A percentile compares a stretch with the other conserved stretches of the same genome.
Evolutionary conservation across 2,113 vertebrate species (phyloP).

Genomic region (Oxyruncus cristatus): DNA sequence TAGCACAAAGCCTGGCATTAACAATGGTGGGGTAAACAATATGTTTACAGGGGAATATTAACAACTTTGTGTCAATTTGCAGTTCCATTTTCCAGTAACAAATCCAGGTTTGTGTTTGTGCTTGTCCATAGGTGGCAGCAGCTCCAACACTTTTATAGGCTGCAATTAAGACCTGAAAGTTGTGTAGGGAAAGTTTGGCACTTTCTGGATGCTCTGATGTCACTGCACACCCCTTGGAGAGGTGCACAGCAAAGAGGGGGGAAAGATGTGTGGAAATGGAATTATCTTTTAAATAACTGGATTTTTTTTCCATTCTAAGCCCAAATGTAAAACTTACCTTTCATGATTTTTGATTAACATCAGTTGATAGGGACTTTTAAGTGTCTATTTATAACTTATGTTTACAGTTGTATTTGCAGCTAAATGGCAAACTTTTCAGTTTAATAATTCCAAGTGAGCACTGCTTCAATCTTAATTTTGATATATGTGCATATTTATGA

Average conservation of each 20-base stretch:
- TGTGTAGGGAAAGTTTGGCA: not conserved
- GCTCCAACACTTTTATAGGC: not conserved
- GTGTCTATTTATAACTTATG: not conserved
- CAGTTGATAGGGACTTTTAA: not conserved
- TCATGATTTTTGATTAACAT: not conserved
- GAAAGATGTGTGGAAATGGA: not conserved
- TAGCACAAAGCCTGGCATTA: not conserved
- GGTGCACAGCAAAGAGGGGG: not conserved
- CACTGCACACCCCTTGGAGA: not conserved
- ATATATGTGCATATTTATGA: accelerated
- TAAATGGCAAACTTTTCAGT: not conserved
- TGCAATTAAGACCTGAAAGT: not conserved
- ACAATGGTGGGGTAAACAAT: not conserved
- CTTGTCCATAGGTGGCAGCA: slow-evolving; percentile 59
- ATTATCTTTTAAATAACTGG: not conserved
- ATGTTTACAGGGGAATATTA: not conserved
- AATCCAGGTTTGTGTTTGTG: not conserved
- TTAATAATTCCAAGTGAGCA: not conserved
- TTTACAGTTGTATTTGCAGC: not conserved
- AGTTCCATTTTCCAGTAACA: not conserved
- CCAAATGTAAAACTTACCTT: not conserved
- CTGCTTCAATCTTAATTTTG: not conserved
- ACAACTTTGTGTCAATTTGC: not conserved
- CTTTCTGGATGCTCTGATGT: not conserved
- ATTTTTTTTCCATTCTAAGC: not conserved